Evolutionary conservation across 2,888 invertebrate species (phyloP), one percentile per base, ranked within the genome.

Genomic region (Yponomeuta malinellus): DNA sequence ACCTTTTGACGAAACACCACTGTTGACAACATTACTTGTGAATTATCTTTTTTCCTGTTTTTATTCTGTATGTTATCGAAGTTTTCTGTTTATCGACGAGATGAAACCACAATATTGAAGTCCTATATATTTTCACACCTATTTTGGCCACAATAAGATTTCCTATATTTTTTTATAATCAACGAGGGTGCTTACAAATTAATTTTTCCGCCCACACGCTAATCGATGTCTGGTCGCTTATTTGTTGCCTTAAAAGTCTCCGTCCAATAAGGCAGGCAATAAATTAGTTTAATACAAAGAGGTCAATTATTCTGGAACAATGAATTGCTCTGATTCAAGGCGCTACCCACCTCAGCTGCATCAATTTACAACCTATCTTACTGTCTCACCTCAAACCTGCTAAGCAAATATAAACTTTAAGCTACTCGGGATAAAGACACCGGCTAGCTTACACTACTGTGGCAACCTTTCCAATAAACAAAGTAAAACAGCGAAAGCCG

Each of bases 241-340:
- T 59, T 59, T 59, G 52, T 59, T 59, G 15, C 52, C 52, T 15
- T 59, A 59, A 59, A 59, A 59, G 52, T 59, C 52, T 59, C 52
- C 52, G 52, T 59, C 15, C 8, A 59, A 59, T 59, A 59, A 59
- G 52, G 15, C 52, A 59, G 52, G 52, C 15, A 15, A 59, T 59
- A 59, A 59, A 59, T 59, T 59, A 59, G 6, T 59, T 59, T 1
- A 12, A 33, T 4, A 65, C 29, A 65, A 31, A 65, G 65, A 65
- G 65, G 65, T 65, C 65, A 65, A 65, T 65, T 65, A 31, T 12
- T 65, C 10, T 59, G 33, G 65, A 65, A 65, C 65, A 65, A 65
- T 65, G 65, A 65, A 33, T 33, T 5, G 65, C 33, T 65, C 65
- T 65, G 65, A 65, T 65, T 65, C 65, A 65, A 59, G 65, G 65